Percentiles rank a stretch among this genome's conserved stretches.
These are phyloP conservation scores for Drosophila dunni DNA, from an alignment of 1,140 invertebrate genomes.

Conservation along the genomic window DNA sequence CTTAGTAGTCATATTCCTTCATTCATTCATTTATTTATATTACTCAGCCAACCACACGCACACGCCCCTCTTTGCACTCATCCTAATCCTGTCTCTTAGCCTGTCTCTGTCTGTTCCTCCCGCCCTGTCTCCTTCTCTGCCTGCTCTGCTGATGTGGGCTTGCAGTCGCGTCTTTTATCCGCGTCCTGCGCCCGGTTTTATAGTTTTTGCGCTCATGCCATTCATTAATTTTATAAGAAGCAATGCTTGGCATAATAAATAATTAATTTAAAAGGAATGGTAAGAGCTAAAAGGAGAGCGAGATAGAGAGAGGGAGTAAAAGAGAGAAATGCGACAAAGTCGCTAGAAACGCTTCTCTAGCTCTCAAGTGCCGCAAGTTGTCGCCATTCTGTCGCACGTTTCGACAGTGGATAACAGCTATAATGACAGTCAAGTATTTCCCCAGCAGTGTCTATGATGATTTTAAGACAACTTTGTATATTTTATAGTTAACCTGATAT, in stretches of 20 bases:
- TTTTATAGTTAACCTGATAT: no score
- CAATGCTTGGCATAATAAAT: slow-evolving; percentile 74
- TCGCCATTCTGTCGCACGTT: slow-evolving; percentile 35
- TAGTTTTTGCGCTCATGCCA: slow-evolving; percentile 68
- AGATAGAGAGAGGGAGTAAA: background rate
- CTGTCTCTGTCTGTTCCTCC: slow-evolving; percentile 17
- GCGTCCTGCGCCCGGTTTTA: slow-evolving; percentile 50
- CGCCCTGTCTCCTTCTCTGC: background rate
- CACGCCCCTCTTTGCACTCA: slow-evolving; percentile 44
- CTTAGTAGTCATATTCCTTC: slow-evolving; percentile 35
- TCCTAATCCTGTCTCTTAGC: slow-evolving; percentile 31
- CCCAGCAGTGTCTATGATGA: background rate
- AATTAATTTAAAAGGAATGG: slow-evolving; percentile 75
- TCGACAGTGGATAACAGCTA: slow-evolving; percentile 32
- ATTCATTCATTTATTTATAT: slow-evolving; percentile 81
- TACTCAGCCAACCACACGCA: slow-evolving; percentile 68
- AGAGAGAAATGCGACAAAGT: slow-evolving; percentile 40
- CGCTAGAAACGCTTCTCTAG: background rate
- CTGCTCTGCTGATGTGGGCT: slow-evolving; percentile 16
- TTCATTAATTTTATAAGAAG: slow-evolving; percentile 83
- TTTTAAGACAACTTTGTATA: background rate
- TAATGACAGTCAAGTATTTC: slow-evolving; percentile 23
- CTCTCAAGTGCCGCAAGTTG: slow-evolving; percentile 23
- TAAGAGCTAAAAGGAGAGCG: background rate
- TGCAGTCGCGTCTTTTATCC: slow-evolving; percentile 32